Base-by-base conservation (phyloP, 1,140 invertebrate genomes). In the Diorhabda sublineata region DNA sequence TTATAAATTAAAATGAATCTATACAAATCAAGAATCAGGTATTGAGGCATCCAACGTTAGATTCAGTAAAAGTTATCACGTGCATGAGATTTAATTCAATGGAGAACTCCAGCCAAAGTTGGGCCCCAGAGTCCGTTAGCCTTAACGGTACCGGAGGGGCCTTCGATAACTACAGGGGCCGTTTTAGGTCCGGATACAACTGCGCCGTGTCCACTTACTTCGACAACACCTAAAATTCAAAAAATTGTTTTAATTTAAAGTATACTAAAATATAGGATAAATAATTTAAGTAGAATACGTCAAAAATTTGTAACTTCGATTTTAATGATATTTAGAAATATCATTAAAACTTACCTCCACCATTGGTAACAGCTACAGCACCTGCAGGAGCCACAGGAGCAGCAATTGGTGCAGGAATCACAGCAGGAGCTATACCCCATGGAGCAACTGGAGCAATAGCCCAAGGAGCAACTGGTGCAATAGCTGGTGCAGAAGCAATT, bases 61-160 rank as follows among this genome's bases (percentile, higher is more conserved):
- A 42, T 8, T 61, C n/a, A 61, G 59, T 8, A 61, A 8, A 41
- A 43, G 26, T 26, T 5, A 41, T 42, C 11, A 43, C 42, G 9
- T 58, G n/a, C n/a, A 52, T 0, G 6, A n/a, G 47, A 3, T 3
- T 52, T 26, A 26, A 26, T 42, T 9, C 41, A 61, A 42, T 64
- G 9, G 60, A 58, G 41, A 43, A 72, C 56, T 57, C 73, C 71
- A 67, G 68, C 62, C 5, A 70, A 58, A 52, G 71, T 73, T 5
- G 71, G 71, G 2, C 71, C 71, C 71, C 71, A 73, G 11, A 73
- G 68, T n/a, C 69, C 69, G 11, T 70, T 65, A 42, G 71, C 71
- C 2, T n/a, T 63, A 41, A 77, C 70, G 69, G 76, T 76, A 59
- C 77, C 77, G 61, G 77, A 69, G n/a, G 77, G 77, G 5, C 77